Evolutionary conservation across 2,888 invertebrate species (phyloP).

Genomic region (Eurois occulta): DNA sequence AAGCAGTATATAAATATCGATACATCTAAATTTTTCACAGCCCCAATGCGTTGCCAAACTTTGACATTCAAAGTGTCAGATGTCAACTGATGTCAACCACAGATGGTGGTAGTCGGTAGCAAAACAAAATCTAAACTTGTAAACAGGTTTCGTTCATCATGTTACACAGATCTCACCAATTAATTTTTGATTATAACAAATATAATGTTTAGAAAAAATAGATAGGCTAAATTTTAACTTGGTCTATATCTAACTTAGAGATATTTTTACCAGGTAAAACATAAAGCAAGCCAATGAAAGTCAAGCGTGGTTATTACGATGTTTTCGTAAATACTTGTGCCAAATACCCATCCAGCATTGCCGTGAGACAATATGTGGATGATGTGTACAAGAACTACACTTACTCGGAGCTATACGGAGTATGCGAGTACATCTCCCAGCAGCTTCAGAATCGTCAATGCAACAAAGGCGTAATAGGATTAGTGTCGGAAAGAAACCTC

Average conservation of each 20-base stretch:
- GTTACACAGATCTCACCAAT: slow-evolving; percentile 21
- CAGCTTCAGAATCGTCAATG: slow-evolving; percentile 82
- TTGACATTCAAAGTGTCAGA: not conserved
- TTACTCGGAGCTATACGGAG: slow-evolving; percentile 86
- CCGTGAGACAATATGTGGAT: slow-evolving; percentile 79
- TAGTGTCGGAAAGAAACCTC: slow-evolving; percentile 87
- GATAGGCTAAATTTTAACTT: slow-evolving; percentile 27
- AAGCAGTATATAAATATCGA: no score
- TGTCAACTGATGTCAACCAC: slow-evolving; percentile 19
- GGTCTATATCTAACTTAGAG: not conserved
- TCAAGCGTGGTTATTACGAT: slow-evolving; percentile 85
- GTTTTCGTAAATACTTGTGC: slow-evolving; percentile 84
- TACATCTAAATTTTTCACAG: no score
- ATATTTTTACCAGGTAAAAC: slow-evolving; percentile 9
- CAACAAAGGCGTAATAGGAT: slow-evolving; percentile 84
- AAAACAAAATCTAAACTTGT: slow-evolving; percentile 56
- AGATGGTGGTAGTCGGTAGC: not conserved
- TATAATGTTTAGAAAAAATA: slow-evolving; percentile 44
- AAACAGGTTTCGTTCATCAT: slow-evolving; percentile 40
- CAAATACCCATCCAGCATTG: slow-evolving; percentile 79
- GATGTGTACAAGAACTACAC: slow-evolving; percentile 80
- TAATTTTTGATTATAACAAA: slow-evolving; percentile 8
- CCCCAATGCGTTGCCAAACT: no score
- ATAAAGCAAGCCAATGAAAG: slow-evolving; percentile 56
- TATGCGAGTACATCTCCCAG: slow-evolving; percentile 86